Percentiles rank a stretch among this genome's conserved stretches.
Conservation (phyloP, 2,797 vertebrate genomes). For the Intellagama lesueurii region DNA sequence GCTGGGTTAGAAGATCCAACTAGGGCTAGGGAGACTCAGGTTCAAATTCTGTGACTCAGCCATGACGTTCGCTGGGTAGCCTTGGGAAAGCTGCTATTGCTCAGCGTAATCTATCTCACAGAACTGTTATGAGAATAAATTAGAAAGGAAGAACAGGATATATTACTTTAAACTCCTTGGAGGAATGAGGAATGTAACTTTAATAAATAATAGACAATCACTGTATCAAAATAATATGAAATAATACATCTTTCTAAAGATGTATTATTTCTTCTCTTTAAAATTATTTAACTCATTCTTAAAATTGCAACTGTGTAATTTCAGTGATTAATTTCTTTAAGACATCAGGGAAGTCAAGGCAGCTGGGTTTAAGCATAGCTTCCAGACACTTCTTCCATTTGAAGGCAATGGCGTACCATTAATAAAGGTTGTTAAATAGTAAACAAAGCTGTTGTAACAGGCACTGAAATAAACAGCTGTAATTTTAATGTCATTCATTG, state of each 20-base stretch:
- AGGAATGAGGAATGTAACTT: background rate
- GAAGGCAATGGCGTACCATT: constrained; percentile 25
- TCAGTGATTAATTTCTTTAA: background rate
- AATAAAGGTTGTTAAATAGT: constrained; percentile 7
- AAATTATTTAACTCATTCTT: background rate
- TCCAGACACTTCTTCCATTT: constrained; percentile 18
- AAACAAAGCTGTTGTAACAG: constrained; percentile 35
- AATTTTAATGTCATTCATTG: background rate
- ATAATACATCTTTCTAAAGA: no score
- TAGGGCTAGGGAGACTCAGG: background rate
- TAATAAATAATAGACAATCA: constrained; percentile 1
- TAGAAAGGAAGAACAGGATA: background rate
- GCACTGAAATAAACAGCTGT: constrained; percentile 54
- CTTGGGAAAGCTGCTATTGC: no score
- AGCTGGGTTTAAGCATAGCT: constrained; percentile 12
- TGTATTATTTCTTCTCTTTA: background rate
- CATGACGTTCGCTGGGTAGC: background rate
- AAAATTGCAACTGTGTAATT: background rate
- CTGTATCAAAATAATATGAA: background rate
- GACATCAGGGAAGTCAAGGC: constrained; percentile 5
- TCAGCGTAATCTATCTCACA: background rate
- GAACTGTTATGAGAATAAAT: background rate
- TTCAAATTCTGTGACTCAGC: background rate
- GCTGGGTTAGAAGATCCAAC: background rate
- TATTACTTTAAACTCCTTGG: background rate